Evolutionary conservation across 1,140 invertebrate species (phyloP).

Genomic region (Kradibia gibbosae): DNA sequence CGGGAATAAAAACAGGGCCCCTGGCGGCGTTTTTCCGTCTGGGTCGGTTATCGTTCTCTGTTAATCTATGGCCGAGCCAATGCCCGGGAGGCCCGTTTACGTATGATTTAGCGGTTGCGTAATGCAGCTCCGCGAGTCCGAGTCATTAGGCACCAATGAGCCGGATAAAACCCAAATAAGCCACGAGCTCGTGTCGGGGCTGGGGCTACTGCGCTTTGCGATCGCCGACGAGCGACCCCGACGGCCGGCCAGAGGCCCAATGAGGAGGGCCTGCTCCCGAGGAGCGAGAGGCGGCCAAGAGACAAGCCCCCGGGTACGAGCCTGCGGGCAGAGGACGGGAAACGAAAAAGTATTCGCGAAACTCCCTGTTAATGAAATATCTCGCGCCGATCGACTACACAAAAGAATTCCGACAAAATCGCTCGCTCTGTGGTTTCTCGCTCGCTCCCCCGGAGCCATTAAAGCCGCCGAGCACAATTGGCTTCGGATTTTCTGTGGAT

Average conservation of each 20-base stretch:
- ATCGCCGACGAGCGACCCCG: background rate
- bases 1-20: background rate
- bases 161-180: background rate
- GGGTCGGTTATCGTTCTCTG: background rate
- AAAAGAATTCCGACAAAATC: conserved; percentile 15
- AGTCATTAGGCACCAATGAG: conserved; percentile 14
- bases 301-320: background rate
- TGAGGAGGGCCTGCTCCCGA: too few relatives aligned
- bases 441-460: background rate
- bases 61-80: background rate
- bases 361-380: conserved; percentile 31
- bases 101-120: background rate
- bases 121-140: background rate
- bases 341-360: conserved; percentile 22
- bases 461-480: conserved; percentile 4
- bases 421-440: background rate
- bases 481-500: background rate
- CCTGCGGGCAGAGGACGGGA: background rate
- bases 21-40: background rate
- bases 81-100: background rate
- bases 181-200: background rate
- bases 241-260: too few relatives aligned
- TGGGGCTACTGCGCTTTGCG: background rate
- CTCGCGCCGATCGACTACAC: background rate
- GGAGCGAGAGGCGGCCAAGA: too few relatives aligned